Evolutionary conservation across 2,888 invertebrate species (phyloP).

Genomic region (Ochropleura plecta): DNA sequence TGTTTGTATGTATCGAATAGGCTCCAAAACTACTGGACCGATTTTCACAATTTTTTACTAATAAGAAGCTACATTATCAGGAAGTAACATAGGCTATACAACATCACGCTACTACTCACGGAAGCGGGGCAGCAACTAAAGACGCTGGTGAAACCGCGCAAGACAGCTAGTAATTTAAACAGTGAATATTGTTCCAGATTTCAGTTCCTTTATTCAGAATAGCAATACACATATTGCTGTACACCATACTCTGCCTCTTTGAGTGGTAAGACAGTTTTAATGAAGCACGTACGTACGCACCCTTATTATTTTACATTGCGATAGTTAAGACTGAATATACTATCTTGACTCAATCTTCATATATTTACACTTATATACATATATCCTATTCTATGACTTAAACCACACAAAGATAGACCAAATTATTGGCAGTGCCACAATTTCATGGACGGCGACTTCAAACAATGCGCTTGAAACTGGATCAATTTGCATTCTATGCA

Average conservation of each 20-base stretch:
- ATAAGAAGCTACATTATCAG: too few species aligned
- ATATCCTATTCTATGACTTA: neutral
- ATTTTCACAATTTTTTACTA: too few species aligned
- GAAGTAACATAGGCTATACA: too few species aligned
- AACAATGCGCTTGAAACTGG: constrained; percentile 46
- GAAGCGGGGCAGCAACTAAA: too few species aligned
- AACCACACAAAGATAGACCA: constrained; percentile 1
- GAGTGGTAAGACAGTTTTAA: neutral
- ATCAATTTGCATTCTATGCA: constrained; percentile 56
- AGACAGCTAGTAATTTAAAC: too few species aligned
- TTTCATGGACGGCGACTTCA: constrained; percentile 39
- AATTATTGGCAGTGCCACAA: constrained; percentile 39
- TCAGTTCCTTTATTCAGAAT: too few species aligned
- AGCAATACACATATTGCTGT: too few species aligned
- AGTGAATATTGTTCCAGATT: too few species aligned
- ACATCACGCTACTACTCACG: too few species aligned
- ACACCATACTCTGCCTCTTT: neutral
- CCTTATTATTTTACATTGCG: neutral
- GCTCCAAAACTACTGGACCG: too few species aligned
- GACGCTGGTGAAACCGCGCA: too few species aligned
- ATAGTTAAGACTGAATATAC: neutral
- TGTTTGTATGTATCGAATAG: too few species aligned
- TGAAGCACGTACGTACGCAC: neutral
- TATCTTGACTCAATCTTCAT: neutral
- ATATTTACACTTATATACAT: neutral